Evolutionary conservation across 2,797 vertebrate genomes (phyloP).

Genomic region (Muraenolepis orangiensis): DNA sequence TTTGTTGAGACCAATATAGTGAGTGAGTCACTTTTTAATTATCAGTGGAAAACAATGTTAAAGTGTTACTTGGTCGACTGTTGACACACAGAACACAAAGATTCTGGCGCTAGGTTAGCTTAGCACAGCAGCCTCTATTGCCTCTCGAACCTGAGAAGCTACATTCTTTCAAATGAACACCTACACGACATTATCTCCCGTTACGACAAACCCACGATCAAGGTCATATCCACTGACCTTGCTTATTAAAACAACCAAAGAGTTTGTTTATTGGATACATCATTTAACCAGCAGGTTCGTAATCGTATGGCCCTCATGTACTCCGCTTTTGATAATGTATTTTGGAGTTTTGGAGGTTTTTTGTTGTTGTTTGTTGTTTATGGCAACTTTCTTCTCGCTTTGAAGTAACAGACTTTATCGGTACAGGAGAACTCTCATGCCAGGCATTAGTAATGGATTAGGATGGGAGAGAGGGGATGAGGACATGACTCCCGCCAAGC

Average conservation of each 20-base stretch:
- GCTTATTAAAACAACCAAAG: not conserved
- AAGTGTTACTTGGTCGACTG: not conserved
- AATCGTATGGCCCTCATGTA: not conserved
- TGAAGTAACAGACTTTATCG: slow-evolving; percentile 32
- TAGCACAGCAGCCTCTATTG: not conserved
- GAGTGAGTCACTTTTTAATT: not conserved
- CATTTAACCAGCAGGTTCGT: not conserved
- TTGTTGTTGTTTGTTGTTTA: not conserved
- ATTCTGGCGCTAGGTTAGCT: not conserved
- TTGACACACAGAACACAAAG: not conserved
- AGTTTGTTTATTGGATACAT: not conserved
- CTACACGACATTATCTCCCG: not conserved
- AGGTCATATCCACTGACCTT: not conserved
- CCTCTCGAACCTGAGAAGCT: not conserved
- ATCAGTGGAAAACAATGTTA: not conserved
- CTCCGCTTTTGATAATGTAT: not conserved
- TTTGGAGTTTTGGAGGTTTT: slow-evolving; percentile 14
- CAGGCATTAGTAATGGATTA: slow-evolving; percentile 65
- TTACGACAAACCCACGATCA: not conserved
- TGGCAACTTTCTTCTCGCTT: slow-evolving; percentile 11
- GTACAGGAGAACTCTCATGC: slow-evolving; percentile 32
- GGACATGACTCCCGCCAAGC: slow-evolving; percentile 42
- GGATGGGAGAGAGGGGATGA: slow-evolving; percentile 30
- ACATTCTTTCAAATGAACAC: not conserved
- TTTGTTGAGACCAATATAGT: not conserved